Evolutionary conservation across 2,888 invertebrate species (phyloP).

Genomic region (Papilio demoleus): DNA sequence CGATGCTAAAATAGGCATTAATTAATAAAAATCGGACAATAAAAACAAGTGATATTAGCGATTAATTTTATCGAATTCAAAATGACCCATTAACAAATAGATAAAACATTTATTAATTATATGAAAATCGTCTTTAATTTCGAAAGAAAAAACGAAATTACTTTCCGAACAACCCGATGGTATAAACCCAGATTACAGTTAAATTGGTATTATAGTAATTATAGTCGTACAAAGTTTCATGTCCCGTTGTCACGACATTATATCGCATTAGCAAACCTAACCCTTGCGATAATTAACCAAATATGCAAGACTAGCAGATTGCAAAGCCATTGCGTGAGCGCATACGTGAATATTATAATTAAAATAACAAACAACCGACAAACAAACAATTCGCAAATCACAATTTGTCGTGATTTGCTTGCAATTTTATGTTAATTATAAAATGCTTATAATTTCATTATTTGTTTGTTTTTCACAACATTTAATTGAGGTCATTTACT

Average conservation of each 20-base stretch:
- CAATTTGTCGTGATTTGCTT: slow-evolving; percentile 46
- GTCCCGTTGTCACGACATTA: slow-evolving; percentile 55
- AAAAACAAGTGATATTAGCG: too few species aligned
- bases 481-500: neutral
- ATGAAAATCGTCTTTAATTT: too few species aligned
- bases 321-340: slow-evolving; percentile 41
- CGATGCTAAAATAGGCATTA: too few species aligned
- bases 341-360: slow-evolving; percentile 47
- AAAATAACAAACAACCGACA: slow-evolving; percentile 46
- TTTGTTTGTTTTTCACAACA: neutral
- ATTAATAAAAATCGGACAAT: too few species aligned
- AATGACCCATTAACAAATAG: too few species aligned
- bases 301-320: slow-evolving; percentile 34
- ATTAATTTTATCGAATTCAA: too few species aligned
- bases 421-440: slow-evolving; percentile 13
- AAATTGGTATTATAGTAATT: neutral
- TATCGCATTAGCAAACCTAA: slow-evolving; percentile 49
- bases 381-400: slow-evolving; percentile 46
- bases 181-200: too few species aligned
- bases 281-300: slow-evolving; percentile 47
- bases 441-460: neutral
- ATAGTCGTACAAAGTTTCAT: slow-evolving; percentile 6
- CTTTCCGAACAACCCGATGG: too few species aligned
- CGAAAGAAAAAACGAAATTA: too few species aligned
- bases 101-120: too few species aligned